phyloP scores from a whole-genome alignment of 2,797 vertebrate species.

The Lates japonicus region DNA sequence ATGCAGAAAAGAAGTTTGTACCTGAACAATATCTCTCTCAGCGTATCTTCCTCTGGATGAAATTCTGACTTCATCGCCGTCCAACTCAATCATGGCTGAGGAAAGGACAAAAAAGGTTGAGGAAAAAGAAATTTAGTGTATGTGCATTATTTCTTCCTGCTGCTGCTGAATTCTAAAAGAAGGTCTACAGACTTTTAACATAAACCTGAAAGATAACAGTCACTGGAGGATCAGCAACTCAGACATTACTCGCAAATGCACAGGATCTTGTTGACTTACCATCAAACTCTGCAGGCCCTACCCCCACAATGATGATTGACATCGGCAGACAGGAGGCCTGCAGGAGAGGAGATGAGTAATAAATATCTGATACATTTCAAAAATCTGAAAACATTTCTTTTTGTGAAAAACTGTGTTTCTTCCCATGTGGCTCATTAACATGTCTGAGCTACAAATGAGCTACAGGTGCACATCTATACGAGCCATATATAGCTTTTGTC shows the following conservation, averaged over 20 bases:
- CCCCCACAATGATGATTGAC: slow-evolving; percentile 98
- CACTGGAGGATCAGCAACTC: neutral
- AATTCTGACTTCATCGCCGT: slow-evolving; percentile 95
- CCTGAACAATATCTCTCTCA: slow-evolving; percentile 99
- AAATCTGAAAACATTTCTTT: neutral
- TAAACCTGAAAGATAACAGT: neutral
- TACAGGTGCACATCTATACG: neutral
- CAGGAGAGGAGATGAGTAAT: slow-evolving; percentile 1
- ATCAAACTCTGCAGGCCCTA: slow-evolving; percentile 97
- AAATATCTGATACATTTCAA: neutral
- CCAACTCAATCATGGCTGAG: slow-evolving; percentile 97
- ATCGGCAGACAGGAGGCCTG: slow-evolving; percentile 93
- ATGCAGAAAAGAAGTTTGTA: slow-evolving; percentile 58
- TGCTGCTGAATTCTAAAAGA: neutral
- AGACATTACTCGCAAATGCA: neutral
- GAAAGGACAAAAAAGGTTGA: slow-evolving; percentile 51
- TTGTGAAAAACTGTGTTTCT: neutral
- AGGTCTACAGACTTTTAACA: neutral
- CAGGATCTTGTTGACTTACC: slow-evolving; percentile 84
- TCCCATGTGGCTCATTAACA: neutral
- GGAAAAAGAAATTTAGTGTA: neutral
- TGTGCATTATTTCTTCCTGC: neutral
- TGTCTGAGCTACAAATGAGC: neutral
- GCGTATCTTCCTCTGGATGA: slow-evolving; percentile 96
- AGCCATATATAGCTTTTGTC: neutral